A percentile compares a stretch with the other conserved stretches of the same genome.
Evolutionary conservation across 2,113 vertebrate species (phyloP).

Genomic region (Aldabrachelys gigantea): DNA sequence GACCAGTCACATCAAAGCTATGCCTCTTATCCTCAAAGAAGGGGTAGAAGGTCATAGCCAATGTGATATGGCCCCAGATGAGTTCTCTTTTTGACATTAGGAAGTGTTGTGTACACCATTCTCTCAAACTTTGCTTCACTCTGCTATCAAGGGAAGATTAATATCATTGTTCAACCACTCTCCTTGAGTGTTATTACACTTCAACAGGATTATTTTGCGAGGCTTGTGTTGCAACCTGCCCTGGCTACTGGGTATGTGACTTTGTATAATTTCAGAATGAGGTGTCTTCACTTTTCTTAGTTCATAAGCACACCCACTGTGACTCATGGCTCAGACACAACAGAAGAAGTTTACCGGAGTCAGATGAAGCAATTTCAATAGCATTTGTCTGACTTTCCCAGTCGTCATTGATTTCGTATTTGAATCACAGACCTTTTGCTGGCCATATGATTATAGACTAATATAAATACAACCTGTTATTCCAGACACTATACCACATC

Average conservation of each 20-base stretch:
- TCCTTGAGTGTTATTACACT: not conserved
- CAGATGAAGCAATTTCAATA: not conserved
- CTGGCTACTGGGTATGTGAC: not conserved
- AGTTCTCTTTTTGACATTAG: not conserved
- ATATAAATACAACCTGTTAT: not conserved
- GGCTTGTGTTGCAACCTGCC: not conserved
- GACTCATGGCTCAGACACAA: not conserved
- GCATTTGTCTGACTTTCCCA: not conserved
- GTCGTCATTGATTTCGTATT: not conserved
- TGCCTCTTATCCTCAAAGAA: not conserved
- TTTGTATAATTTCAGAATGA: not conserved
- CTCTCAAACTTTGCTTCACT: not conserved
- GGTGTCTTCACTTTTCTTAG: not conserved
- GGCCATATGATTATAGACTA: not conserved
- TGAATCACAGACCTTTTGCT: not conserved
- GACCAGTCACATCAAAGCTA: not conserved
- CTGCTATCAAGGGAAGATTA: not conserved
- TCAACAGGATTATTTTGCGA: not conserved
- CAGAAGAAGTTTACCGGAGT: not conserved
- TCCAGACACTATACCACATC: not conserved
- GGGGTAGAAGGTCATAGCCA: not conserved
- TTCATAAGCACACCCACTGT: not conserved
- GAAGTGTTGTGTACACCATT: not conserved
- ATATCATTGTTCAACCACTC: not conserved
- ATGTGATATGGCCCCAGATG: not conserved